Evolutionary conservation across 2,113 vertebrate species (phyloP).

Genomic region (Leptobrachium leishanense): DNA sequence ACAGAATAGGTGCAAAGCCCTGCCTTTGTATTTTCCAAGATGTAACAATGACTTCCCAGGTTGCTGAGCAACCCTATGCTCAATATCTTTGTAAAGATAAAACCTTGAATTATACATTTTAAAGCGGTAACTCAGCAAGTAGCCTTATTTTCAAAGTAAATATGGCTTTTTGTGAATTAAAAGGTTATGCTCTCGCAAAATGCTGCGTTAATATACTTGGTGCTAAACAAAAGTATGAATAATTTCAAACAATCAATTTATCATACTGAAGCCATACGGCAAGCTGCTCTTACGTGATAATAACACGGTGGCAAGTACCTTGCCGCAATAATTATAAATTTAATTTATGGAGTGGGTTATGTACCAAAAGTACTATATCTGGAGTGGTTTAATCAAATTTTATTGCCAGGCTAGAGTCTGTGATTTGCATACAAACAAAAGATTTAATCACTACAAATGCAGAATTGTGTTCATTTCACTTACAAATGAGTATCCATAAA

Average conservation of each 20-base stretch:
- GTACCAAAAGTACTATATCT: background rate
- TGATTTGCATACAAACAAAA: conserved; percentile 1
- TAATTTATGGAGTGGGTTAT: background rate
- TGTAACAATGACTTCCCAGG: background rate
- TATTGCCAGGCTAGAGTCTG: background rate
- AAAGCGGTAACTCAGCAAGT: background rate
- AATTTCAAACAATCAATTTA: background rate
- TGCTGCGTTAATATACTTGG: background rate
- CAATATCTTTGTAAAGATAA: background rate
- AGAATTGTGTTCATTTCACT: background rate
- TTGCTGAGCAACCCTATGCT: background rate
- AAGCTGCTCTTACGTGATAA: background rate
- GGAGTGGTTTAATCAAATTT: background rate
- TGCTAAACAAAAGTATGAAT: background rate
- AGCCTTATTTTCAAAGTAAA: background rate
- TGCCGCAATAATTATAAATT: background rate
- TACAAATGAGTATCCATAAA: background rate
- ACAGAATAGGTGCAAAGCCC: background rate
- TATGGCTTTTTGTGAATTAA: background rate
- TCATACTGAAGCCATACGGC: background rate
- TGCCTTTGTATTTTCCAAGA: background rate
- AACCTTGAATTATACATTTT: background rate
- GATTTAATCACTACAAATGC: background rate
- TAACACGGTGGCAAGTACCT: background rate
- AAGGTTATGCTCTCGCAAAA: background rate